Conservation (phyloP, 2,113 vertebrate species). For the Psilopogon haemacephalus region DNA sequence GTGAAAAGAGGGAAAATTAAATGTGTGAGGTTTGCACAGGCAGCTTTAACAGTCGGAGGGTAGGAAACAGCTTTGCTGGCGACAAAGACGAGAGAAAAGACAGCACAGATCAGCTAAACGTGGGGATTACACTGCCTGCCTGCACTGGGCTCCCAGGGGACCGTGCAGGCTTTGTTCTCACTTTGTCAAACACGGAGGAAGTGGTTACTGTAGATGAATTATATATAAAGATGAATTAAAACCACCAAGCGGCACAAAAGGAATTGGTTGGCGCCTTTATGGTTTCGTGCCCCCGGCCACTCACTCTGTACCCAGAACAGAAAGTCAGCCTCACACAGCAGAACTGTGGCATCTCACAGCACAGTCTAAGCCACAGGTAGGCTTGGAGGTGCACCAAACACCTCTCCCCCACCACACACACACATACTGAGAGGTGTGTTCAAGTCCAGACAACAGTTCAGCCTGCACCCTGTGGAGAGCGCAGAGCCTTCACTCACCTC, state of each 20-base stretch:
- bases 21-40: not conserved
- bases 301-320: not conserved
- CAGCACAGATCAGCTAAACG: not conserved
- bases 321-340: not conserved
- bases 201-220: not conserved
- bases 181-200: not conserved
- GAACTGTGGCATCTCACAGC: not conserved
- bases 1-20: conserved; percentile 25
- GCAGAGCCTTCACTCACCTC: not conserved
- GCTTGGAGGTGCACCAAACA: rapidly evolving
- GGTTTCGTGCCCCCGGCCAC: not conserved
- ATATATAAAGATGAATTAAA: conserved; percentile 35
- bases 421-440: rapidly evolving
- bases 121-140: not conserved
- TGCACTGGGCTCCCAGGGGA: not conserved
- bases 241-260: not conserved
- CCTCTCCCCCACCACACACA: too few species aligned
- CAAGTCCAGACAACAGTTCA: not conserved
- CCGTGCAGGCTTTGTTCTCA: not conserved
- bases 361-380: not conserved
- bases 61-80: not conserved
- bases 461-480: not conserved
- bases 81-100: not conserved
- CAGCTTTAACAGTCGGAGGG: not conserved
- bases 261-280: not conserved